Evolutionary conservation across 92 coral and sea anemone genomes (phyloP).

Genomic region (Hydrozoanthus gracilis): DNA sequence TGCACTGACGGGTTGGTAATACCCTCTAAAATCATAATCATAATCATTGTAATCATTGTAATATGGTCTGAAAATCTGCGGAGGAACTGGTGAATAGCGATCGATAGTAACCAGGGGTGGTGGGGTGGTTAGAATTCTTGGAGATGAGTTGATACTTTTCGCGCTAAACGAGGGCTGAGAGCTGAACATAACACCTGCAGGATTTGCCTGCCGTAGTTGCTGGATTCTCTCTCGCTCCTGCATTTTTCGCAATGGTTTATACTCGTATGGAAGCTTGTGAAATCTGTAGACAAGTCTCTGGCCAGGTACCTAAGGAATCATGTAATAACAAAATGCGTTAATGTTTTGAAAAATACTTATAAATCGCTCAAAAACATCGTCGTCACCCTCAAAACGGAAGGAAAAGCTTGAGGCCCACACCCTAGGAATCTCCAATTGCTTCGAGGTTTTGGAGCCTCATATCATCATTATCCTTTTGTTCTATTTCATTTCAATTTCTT

Average conservation of each 20-base stretch:
- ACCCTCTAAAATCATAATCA: conserved; percentile 10
- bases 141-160: not conserved
- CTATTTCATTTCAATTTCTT: too few species aligned
- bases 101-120: conserved; percentile 24
- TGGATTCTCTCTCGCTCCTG: conserved; percentile 30
- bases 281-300: conserved; percentile 83
- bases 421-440: too few species aligned
- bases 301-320: conserved; percentile 67
- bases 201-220: conserved; percentile 25
- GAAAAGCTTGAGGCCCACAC: too few species aligned
- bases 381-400: too few species aligned
- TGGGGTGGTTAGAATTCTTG: not conserved
- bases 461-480: too few species aligned
- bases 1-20: not conserved
- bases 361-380: too few species aligned
- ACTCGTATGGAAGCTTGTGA: conserved; percentile 77
- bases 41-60: conserved; percentile 43
- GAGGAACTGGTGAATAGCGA: conserved; percentile 4
- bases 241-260: conserved; percentile 63
- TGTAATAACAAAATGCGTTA: not conserved
- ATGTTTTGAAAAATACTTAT: too few species aligned
- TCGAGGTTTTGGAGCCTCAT: too few species aligned
- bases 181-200: conserved; percentile 41
- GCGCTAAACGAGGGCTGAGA: conserved; percentile 20
- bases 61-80: conserved; percentile 30